phyloP scores from a whole-genome alignment of 2,113 vertebrate species.

The Myotis brandtii region DNA sequence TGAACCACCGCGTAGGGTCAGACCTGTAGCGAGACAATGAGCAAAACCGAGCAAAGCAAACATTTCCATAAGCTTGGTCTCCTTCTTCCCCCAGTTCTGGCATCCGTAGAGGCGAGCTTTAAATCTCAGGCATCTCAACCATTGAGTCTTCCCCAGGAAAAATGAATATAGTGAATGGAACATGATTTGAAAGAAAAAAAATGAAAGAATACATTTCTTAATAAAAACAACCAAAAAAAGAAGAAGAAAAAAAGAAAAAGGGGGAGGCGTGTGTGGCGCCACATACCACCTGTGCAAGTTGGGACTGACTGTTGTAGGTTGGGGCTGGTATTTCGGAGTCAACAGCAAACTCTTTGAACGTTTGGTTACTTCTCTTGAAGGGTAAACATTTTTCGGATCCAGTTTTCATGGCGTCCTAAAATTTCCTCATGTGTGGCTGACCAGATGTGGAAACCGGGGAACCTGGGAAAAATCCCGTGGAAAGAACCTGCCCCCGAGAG shows the following conservation, averaged over 20 bases:
- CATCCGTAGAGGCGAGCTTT: too few relatives aligned
- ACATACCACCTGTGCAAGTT: not conserved
- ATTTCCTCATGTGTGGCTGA: constrained; percentile 26
- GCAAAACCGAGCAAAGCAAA: not conserved
- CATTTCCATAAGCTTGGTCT: not conserved
- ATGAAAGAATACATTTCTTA: not conserved
- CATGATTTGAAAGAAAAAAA: not conserved
- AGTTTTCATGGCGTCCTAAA: not conserved
- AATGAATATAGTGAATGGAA: not conserved
- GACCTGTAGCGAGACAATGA: not conserved
- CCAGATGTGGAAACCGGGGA: constrained; percentile 39
- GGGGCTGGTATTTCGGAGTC: not conserved
- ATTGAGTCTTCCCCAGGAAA: not conserved
- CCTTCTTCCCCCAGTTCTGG: not conserved
- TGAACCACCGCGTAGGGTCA: not conserved
- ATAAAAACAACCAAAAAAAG: not conserved
- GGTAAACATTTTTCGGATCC: not conserved
- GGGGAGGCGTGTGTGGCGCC: too few relatives aligned
- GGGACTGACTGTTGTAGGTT: not conserved
- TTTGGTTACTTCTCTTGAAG: not conserved
- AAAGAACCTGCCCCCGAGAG: constrained; percentile 67
- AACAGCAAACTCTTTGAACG: not conserved
- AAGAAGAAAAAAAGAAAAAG: too few relatives aligned
- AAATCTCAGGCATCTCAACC: not conserved
- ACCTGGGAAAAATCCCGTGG: constrained; percentile 41